Base-by-base conservation (phyloP, 2,797 vertebrate genomes). In the Danionella dracula region DNA sequence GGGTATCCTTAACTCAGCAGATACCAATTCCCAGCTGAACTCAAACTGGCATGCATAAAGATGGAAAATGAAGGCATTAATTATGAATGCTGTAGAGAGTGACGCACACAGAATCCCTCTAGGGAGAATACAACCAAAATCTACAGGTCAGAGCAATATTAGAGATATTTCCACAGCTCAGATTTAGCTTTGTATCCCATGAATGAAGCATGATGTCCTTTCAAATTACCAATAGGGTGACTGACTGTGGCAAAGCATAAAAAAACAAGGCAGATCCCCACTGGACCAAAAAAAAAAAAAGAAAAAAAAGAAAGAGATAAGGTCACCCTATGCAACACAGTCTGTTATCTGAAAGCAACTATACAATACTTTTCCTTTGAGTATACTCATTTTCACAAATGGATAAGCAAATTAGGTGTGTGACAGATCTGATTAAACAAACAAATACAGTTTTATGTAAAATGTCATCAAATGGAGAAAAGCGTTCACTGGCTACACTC, bases 1-100 rank as follows among this genome's bases (percentile, higher is more conserved):
- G 51, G 64, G 63, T 48, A 29, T 62, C 58, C 50, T 27, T 31
- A 44, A 27, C 63, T 48, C 45, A 56, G 63, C 40, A 54, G 21
- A 51, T 40, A 31, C 31, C 37, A 53, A 45, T 55, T 27, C 44
- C 17, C 15, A 6, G 51, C 48, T 54, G 35, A 46, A 60, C 23
- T 8, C 11, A 17, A 27, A 23, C 50, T 19, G 40, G 19, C 29
- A 57, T 48, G 13, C 46, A 32, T 38, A 68, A 21, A 51, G 10
- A 15, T 8, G 63, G 64, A 64, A 17, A 46, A 63, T 34, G 10
- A 55, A 45, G 0, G 6, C 40, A 64, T 63, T 27, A 57, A 65
- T 61, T 34, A 67, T 67, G 35, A 16, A 72, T 64, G 20, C 12
- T 10, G 16, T 19, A 21, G 44, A 53, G 20, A 66, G n/a, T 70